Percentiles rank a stretch among this genome's conserved stretches.
phyloP scores from a whole-genome alignment of 2,113 vertebrate genomes.

The Chrysemys picta region DNA sequence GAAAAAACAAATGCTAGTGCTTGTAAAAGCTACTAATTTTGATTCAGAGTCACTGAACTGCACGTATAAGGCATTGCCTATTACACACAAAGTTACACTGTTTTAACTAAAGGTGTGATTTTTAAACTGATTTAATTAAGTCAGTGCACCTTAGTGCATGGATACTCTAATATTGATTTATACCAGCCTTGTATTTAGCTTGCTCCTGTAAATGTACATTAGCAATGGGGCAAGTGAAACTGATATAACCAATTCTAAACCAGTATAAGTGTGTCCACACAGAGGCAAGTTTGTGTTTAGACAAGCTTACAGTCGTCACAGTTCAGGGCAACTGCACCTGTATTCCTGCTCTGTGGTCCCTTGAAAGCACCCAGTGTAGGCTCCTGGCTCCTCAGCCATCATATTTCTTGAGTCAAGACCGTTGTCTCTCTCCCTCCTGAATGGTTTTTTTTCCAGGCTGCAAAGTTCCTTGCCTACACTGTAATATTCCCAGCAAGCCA shows the following conservation, averaged over 20 bases:
- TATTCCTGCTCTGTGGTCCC: no score
- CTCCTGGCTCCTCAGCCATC: no score
- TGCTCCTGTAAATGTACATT: not conserved
- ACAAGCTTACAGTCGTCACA: no score
- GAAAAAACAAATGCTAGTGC: not conserved
- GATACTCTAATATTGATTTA: not conserved
- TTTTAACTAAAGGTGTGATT: not conserved
- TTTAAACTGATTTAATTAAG: fast-evolving
- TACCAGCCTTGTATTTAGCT: not conserved
- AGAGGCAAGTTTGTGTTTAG: no score
- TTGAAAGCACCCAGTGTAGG: no score
- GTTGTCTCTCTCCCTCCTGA: no score
- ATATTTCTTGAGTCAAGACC: no score
- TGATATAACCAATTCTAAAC: not conserved
- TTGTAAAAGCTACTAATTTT: not conserved
- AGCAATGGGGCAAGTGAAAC: not conserved
- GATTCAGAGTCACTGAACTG: not conserved
- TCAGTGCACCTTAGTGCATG: not conserved
- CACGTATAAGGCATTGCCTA: not conserved
- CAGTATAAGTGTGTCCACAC: no score
- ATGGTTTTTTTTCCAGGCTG: no score
- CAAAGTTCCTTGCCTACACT: no score
- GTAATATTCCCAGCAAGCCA: no score
- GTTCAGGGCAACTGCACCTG: no score
- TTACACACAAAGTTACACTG: not conserved